Percentiles rank a stretch among this genome's conserved stretches.
phyloP scores from a whole-genome alignment of 2,888 invertebrate genomes.

The Holacanthella duospinosa region DNA sequence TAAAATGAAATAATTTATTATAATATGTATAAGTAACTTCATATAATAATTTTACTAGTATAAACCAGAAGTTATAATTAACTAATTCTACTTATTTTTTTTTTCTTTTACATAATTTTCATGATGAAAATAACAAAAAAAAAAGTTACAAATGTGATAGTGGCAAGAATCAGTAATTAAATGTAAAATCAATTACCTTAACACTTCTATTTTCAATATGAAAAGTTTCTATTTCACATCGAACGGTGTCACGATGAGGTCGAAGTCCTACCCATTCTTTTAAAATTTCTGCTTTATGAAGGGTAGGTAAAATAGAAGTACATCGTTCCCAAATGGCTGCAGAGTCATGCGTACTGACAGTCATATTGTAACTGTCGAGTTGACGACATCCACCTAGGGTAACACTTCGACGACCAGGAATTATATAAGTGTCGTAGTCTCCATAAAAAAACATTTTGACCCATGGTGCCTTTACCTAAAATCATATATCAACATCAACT shows the following conservation, averaged over 20 bases:
- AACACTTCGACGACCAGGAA: conserved; percentile 60
- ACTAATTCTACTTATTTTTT: background rate
- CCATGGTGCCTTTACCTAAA: conserved; percentile 71
- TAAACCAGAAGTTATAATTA: background rate
- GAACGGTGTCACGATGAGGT: conserved; percentile 56
- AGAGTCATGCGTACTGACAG: conserved; percentile 59
- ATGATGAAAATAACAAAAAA: too few species aligned
- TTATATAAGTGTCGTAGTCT: conserved; percentile 73
- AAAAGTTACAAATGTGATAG: too few species aligned
- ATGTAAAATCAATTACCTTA: background rate
- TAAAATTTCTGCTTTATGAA: conserved; percentile 48
- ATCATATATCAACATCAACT: conserved; percentile 2
- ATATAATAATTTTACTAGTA: too few species aligned
- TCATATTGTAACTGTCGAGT: conserved; percentile 61
- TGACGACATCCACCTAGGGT: conserved; percentile 79
- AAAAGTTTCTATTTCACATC: conserved; percentile 42
- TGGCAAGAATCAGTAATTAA: too few species aligned
- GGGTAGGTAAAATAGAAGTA: conserved; percentile 59
- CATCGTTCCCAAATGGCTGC: conserved; percentile 69
- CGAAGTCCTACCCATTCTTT: conserved; percentile 74
- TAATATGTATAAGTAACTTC: background rate
- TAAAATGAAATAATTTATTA: conserved; percentile 28
- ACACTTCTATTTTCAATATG: background rate
- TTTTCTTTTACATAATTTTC: too few species aligned
- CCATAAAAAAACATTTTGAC: conserved; percentile 77